Evolutionary conservation across 2,113 vertebrate species (phyloP), one percentile per base, ranked within the genome.

Genomic region (Cettia cetti): DNA sequence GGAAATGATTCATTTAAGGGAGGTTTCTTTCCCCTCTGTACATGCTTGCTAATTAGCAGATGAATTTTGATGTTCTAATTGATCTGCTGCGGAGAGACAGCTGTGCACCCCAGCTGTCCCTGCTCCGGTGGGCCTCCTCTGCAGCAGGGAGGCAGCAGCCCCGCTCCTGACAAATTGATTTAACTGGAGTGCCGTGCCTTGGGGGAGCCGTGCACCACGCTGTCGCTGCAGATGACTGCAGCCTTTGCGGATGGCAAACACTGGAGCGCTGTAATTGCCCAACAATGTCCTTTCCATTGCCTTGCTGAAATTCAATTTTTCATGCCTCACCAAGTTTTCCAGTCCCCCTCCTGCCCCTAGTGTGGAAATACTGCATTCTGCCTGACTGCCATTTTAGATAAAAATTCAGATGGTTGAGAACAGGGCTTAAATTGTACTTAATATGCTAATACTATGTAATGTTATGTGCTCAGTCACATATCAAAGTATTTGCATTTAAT

Each of bases 31-130:
- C 83, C 63, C 85, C 84, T 96, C 85, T 39, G 23, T 94, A 91
- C 79, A 52, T 3, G 92, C 92, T 84, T 89, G 88, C 96, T 97
- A 97, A 97, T 97, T 97, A 97, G 96, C 97, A 95, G 96, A 97
- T 94, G 92, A 96, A 94, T 96, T 96, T 96, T 89, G 95, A 94
- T 96, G 94, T 96, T 96, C 86, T 97, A 97, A 97, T 96, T 97
- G 94, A 97, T 96, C 95, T 96, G 87, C 94, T 83, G 94, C 75
- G 39, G 95, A 79, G 90, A 96, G 96, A 91, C 97, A 97, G 97
- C 97, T 98, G 97, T 94, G 94, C 6, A 10, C 90, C 88, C 97
- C 97, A 97, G 96, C 97, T 97, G 97, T 96, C 96, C 89, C 81
- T 3, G 35, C 96, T 96, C 95, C 17, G 15, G 65, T 91, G 91